Evolutionary conservation across 2,113 vertebrate species (phyloP), one percentile per base, ranked within the genome.

Genomic region (Petrocephalus zakoni): DNA sequence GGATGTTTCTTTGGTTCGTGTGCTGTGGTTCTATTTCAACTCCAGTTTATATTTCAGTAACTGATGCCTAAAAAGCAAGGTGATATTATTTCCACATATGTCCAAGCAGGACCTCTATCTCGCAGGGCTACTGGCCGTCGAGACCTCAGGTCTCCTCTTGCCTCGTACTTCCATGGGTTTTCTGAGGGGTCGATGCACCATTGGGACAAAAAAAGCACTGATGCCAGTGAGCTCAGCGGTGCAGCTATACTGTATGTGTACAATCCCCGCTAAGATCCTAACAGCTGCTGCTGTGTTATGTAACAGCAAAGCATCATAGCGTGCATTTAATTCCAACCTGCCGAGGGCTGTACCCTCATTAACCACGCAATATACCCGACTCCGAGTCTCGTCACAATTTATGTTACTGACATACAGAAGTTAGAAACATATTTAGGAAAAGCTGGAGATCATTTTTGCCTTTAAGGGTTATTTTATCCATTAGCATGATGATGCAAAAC

Each of bases 271-370:
- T 17, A 42, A 87, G 56, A 87, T 2, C 42, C 58, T 58, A 64
- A 87, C 34, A 87, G 86, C 86, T 87, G 86, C 56, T 46, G 37
- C 46, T 42, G 42, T 25, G 21, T 87, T 87, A 87, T 21, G 17
- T 87, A 87, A 87, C 42, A 87, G 19, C 86, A 64, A 87, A 47
- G 58, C 58, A 87, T 61, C 34, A 61, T 29, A 64, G 86, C n/a
- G 5, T 42, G 58, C 1, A 25, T 87, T 61, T n/a, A 68, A 61
- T 49, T 55, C 86, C n/a, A 22, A 11, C 4, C 37, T 49, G 58
- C 56, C 5, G 13, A 86, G 21, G 25, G 53, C 42, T 17, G 6
- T 78, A 78, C 42, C 86, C 56, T 58, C 56, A 64, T 37, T 17
- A 2, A 29, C 6, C 22, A 87, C 21, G 2, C 56, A 11, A 37